phyloP scores from a whole-genome alignment of 1,140 invertebrate species.

The Pygmarrhopalites habei region DNA sequence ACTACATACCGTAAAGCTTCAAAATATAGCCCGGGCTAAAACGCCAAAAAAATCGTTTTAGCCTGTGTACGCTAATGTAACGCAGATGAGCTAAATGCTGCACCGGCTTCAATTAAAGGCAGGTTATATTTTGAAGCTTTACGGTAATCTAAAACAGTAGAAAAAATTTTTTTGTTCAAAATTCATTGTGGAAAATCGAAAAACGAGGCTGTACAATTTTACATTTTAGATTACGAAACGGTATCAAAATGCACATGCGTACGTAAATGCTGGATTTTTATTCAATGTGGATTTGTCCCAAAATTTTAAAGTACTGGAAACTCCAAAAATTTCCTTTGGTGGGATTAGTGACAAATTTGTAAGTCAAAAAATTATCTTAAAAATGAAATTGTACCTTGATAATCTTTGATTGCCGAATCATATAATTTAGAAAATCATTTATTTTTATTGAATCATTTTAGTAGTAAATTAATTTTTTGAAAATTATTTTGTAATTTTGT shows the following conservation, averaged over 20 bases:
- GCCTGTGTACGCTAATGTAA: too few relatives aligned
- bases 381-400: not conserved
- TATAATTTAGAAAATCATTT: not conserved
- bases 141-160: too few relatives aligned
- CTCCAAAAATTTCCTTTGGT: conserved; percentile 20
- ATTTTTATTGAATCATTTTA: not conserved
- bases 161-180: not conserved
- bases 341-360: conserved; percentile 51
- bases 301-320: conserved; percentile 18
- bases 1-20: too few relatives aligned
- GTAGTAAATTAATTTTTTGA: not conserved
- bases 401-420: not conserved
- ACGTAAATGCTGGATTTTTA: too few relatives aligned
- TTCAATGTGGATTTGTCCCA: conserved; percentile 38
- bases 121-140: too few relatives aligned
- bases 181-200: not conserved
- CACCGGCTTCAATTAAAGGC: too few relatives aligned
- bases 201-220: not conserved
- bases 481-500: not conserved
- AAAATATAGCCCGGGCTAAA: too few relatives aligned
- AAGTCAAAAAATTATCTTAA: not conserved
- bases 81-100: too few relatives aligned
- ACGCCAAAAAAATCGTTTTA: too few relatives aligned
- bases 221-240: conserved; percentile 45
- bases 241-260: conserved; percentile 44